A percentile compares a stretch with the other conserved stretches of the same genome.
phyloP scores from a whole-genome alignment of 2,797 vertebrate species.

The Synaphobranchus kaupii region DNA sequence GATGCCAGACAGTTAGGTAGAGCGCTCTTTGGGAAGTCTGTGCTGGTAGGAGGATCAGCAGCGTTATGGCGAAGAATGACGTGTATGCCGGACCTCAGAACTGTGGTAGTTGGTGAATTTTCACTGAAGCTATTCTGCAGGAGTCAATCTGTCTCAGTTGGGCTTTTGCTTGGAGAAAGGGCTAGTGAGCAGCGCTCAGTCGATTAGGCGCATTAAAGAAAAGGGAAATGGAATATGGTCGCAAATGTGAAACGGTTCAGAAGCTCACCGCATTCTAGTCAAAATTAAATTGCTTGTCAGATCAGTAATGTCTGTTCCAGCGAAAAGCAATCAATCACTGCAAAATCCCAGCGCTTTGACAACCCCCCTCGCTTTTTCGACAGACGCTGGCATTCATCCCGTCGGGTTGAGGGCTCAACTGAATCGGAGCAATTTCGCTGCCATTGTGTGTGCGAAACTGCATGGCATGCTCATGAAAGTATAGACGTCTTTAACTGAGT shows the following conservation, averaged over 20 bases:
- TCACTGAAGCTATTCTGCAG: neutral
- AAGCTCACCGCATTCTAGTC: slow-evolving; percentile 9
- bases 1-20: slow-evolving; percentile 57
- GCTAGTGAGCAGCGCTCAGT: neutral
- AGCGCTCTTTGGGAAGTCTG: slow-evolving; percentile 52
- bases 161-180: neutral
- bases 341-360: neutral
- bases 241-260: neutral
- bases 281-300: slow-evolving; percentile 8
- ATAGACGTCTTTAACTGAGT: slow-evolving; percentile 43
- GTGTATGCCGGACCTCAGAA: slow-evolving; percentile 46
- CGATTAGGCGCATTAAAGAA: neutral
- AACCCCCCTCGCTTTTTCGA: neutral
- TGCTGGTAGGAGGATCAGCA: slow-evolving; percentile 66
- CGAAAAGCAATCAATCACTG: slow-evolving; percentile 1
- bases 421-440: slow-evolving; percentile 21
- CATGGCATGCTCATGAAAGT: neutral
- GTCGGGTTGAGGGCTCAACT: slow-evolving; percentile 35
- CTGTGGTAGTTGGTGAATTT: slow-evolving; percentile 20
- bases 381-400: slow-evolving; percentile 25
- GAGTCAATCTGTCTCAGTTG: neutral
- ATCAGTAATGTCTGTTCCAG: slow-evolving; percentile 6
- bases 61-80: slow-evolving; percentile 55
- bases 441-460: neutral
- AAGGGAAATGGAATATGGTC: neutral